A percentile compares a stretch with the other conserved stretches of the same genome.
Conservation (phyloP, 2,113 vertebrate genomes). For the Porphyrio hochstetteri region DNA sequence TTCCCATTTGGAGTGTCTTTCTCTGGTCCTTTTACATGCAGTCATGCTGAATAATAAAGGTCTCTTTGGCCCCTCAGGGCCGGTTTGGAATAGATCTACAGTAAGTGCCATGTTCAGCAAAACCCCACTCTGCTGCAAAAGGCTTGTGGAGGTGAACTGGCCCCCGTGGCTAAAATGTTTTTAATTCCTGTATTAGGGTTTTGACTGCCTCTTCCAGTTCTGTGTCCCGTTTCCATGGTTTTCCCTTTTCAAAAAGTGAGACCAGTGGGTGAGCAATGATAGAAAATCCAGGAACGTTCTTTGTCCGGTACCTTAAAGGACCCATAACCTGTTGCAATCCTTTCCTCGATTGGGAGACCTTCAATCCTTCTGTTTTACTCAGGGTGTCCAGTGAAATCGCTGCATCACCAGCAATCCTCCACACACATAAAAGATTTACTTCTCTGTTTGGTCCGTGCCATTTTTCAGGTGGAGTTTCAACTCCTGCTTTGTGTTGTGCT, state of each 20-base stretch:
- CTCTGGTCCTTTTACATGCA: neutral
- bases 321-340: neutral
- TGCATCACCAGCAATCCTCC: too few relatives aligned
- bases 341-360: neutral
- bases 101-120: neutral
- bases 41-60: neutral
- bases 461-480: neutral
- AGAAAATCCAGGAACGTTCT: neutral
- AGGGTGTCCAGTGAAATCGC: too few relatives aligned
- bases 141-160: neutral
- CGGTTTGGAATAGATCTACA: neutral
- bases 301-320: neutral
- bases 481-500: neutral
- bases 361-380: neutral
- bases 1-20: neutral
- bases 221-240: neutral
- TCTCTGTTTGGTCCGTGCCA: too few relatives aligned
- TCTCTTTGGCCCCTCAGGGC: neutral
- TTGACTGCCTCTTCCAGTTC: neutral
- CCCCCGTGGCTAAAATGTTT: neutral
- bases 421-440: too few relatives aligned
- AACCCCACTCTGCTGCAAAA: neutral
- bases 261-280: neutral
- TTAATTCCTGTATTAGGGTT: neutral
- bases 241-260: neutral